phyloP scores from a whole-genome alignment of 2,888 invertebrate species.

The Euplagia quadripunctaria region DNA sequence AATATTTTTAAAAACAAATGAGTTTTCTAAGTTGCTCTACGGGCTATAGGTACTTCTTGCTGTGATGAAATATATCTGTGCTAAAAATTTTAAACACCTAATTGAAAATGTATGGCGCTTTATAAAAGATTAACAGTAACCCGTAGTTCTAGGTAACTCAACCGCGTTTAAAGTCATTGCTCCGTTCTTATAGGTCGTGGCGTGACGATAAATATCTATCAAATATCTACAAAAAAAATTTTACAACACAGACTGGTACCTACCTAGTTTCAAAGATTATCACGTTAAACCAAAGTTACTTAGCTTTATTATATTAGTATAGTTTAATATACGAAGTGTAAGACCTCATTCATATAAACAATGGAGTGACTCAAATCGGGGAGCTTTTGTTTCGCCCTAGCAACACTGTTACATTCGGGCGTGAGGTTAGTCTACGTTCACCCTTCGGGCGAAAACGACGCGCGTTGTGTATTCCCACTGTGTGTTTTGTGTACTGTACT shows the following conservation, averaged over 20 bases:
- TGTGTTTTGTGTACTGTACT: conserved; percentile 48
- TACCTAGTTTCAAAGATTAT: not conserved
- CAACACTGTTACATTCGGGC: conserved; percentile 40
- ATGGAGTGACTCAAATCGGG: conserved; percentile 20
- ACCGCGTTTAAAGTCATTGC: not conserved
- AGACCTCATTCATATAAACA: conserved; percentile 1
- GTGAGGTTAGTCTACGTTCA: conserved; percentile 39
- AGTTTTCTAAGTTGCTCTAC: no score
- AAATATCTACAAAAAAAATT: not conserved
- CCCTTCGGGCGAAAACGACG: conserved; percentile 32
- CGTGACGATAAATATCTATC: not conserved
- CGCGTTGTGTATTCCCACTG: conserved; percentile 26
- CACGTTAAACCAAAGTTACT: not conserved
- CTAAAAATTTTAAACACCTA: no score
- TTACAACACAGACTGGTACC: not conserved
- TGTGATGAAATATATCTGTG: no score
- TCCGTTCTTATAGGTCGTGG: not conserved
- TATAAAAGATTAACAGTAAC: no score
- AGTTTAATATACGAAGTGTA: not conserved
- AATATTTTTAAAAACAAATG: no score
- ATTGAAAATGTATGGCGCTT: no score
- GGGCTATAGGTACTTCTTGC: no score
- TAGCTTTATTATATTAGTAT: not conserved
- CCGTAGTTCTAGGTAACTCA: no score
- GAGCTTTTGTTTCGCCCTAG: conserved; percentile 38